Conservation (phyloP, 2,888 invertebrate species). For the Stegophylla sp. region DNA sequence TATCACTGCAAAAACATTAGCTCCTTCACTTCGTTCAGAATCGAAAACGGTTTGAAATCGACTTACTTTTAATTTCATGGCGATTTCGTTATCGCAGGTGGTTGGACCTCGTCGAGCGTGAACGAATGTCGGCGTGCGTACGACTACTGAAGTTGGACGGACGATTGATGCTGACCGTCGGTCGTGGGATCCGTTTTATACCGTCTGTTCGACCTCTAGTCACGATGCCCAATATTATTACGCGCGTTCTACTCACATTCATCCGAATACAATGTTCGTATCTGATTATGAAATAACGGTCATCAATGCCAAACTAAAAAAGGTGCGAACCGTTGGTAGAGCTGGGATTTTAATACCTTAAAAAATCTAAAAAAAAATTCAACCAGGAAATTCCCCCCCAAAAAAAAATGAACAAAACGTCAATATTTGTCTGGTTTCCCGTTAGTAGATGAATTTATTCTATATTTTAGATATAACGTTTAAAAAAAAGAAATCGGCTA, state of each 20-base stretch:
- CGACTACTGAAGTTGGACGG: not conserved
- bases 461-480: no score
- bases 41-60: no score
- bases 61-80: slow-evolving; percentile 26
- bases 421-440: no score
- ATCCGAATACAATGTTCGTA: slow-evolving; percentile 2
- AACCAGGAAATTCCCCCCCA: no score
- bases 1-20: no score
- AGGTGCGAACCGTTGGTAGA: no score
- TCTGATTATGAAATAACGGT: slow-evolving; percentile 19
- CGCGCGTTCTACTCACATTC: not conserved
- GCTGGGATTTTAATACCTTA: no score
- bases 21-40: no score
- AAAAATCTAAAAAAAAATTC: no score
- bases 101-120: not conserved
- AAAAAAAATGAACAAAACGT: no score
- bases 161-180: slow-evolving; percentile 7
- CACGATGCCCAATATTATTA: slow-evolving; percentile 9
- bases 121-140: not conserved
- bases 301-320: slow-evolving; percentile 18
- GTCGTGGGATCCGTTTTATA: slow-evolving; percentile 14
- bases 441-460: no score
- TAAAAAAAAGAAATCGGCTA: no score
- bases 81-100: not conserved
- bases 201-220: slow-evolving; percentile 17